Evolutionary conservation across 1,140 invertebrate genomes (phyloP).

Genomic region (Pseudomyrmex sp.): DNA sequence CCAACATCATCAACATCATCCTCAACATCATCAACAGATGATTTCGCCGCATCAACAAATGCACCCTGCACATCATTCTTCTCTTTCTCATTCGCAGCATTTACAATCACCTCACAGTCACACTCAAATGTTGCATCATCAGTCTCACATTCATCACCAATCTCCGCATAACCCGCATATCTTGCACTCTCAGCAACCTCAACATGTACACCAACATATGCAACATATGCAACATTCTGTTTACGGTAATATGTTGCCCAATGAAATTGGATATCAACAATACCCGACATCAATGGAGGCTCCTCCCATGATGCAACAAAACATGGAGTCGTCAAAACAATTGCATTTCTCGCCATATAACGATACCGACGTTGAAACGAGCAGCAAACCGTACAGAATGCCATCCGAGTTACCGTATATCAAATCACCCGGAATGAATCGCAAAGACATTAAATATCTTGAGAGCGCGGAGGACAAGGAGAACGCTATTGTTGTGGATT

Average conservation of each 20-base stretch:
- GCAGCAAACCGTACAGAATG: conserved; percentile 79
- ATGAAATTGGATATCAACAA: conserved; percentile 75
- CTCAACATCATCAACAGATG: conserved; percentile 70
- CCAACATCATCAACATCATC: conserved; percentile 71
- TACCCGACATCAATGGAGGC: conserved; percentile 73
- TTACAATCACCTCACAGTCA: conserved; percentile 73
- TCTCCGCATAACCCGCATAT: conserved; percentile 68
- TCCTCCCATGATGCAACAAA: conserved; percentile 61
- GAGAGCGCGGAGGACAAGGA: conserved; percentile 82
- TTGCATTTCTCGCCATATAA: conserved; percentile 74
- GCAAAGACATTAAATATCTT: conserved; percentile 80
- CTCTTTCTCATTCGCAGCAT: conserved; percentile 61
- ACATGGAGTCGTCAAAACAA: conserved; percentile 73
- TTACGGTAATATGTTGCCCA: conserved; percentile 71
- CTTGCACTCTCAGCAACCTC: conserved; percentile 68
- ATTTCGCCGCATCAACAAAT: conserved; percentile 68
- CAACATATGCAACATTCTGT: conserved; percentile 72
- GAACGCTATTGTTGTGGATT: conserved; percentile 78
- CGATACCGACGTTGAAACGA: conserved; percentile 68
- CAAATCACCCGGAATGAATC: conserved; percentile 82
- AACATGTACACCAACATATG: conserved; percentile 68
- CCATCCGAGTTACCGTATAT: conserved; percentile 80
- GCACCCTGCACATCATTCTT: conserved; percentile 66
- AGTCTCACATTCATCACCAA: conserved; percentile 67
- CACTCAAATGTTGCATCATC: conserved; percentile 75